Base-by-base conservation (phyloP, 2,888 invertebrate species). In the Lepidocyrtoides sp. region DNA sequence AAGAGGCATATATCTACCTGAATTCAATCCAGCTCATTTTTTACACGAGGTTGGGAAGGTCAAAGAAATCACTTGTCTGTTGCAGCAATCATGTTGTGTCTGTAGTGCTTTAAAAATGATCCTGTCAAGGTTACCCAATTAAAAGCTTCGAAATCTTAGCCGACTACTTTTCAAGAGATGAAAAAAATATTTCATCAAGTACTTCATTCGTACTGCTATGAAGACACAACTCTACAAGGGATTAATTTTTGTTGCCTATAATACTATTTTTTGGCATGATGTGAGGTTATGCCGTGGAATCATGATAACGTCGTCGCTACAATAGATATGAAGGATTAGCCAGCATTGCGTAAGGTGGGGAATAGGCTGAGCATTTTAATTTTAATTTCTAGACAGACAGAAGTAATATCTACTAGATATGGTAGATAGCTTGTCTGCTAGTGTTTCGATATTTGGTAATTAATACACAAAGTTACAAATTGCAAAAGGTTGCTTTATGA, bases 41-140 rank as follows among this genome's bases (percentile, higher is more conserved):
- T 66, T 66, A 32, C 66, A 1, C n/a, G 51, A 44, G 86, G 86
- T 86, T 86, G 57, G 69, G 51, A 36, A 86, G 86, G 86, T 86
- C 86, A 86, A 86, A 86, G 72, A 60, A 86, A 86, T 86, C 85
- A 86, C 69, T 86, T 86, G 86, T 36, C 86, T 83, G 20, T 26
- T 48, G 66, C 69, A 69, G 51, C 51, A 79, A 44, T 54, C 66
- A 66, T 66, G 83, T 66, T 66, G 12, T 66, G 66, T 66, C 32
- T 66, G 66, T 66, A 83, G 83, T 83, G 36, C 60, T 84, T 75
- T 86, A 86, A 86, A 86, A 86, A 86, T 86, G 86, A 86, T 32
- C 86, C 75, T 86, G 86, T 86, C 86, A 86, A 86, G 86, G 86
- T 86, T 86, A 86, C 86, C 86, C 86, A 86, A 86, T 86, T 86